These are phyloP conservation scores for Olivierus martensii DNA, from an alignment of 1,140 invertebrate species.

Conservation along the genomic window DNA sequence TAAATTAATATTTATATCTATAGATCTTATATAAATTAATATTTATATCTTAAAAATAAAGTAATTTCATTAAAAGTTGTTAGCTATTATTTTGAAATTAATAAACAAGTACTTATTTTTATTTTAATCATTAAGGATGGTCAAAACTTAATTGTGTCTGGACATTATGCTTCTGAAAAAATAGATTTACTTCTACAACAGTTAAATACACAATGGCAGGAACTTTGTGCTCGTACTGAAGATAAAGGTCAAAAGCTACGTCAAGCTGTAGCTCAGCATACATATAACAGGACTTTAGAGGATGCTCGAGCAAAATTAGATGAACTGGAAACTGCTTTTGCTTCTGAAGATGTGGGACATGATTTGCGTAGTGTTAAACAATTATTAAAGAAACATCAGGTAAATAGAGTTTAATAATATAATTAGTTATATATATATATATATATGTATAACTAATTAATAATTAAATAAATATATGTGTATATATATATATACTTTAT, in stretches of 20 bases:
- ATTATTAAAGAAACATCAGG: conserved; percentile 69
- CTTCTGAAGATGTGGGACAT: conserved; percentile 60
- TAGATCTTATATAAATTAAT: no score
- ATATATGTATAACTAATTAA: no score
- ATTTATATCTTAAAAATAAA: no score
- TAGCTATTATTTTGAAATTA: no score
- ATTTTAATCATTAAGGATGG: conserved; percentile 34
- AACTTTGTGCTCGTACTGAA: conserved; percentile 48
- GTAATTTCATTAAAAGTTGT: no score
- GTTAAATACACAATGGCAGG: conserved; percentile 57
- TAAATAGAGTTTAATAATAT: no score
- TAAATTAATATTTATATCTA: no score
- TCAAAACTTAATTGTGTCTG: conserved; percentile 25
- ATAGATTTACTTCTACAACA: conserved; percentile 47
- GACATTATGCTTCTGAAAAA: conserved; percentile 51
- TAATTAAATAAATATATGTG: no score
- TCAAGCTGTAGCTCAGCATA: conserved; percentile 62
- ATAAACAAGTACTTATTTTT: neutral
- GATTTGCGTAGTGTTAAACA: conserved; percentile 80
- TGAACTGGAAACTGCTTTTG: conserved; percentile 44
- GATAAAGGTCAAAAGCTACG: conserved; percentile 70
- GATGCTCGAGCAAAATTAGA: conserved; percentile 59
- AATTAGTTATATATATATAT: no score
- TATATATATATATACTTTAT: no score
- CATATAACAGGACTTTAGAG: conserved; percentile 51